Evolutionary conservation across 2,888 invertebrate genomes (phyloP), one percentile per base, ranked within the genome.

Genomic region (Mantis religiosa): DNA sequence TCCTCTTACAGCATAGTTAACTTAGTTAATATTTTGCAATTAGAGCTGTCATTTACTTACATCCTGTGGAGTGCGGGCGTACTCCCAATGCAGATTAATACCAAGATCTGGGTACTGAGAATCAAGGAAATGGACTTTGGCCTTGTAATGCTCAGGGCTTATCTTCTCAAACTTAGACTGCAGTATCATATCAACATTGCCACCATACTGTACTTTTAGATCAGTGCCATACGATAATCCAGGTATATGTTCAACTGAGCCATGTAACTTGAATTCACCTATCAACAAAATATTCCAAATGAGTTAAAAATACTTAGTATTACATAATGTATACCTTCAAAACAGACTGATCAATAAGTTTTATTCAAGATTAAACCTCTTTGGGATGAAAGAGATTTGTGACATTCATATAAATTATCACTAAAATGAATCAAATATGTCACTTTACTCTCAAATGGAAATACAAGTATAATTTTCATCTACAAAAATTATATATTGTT

Each of bases 51-150:
- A 30, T 30, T 30, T 3, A 86, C 87, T 93, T 92, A 94, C 94
- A 87, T 92, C 91, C 83, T 92, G 92, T 20, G 91, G 90, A 1
- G 92, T 92, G 85, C 92, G 92, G 90, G 94, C 93, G 89, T 94
- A 93, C 89, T 95, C 95, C 91, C 95, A 96, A 82, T 95, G 94
- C 6, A 96, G 47, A 88, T 94, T 94, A 92, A 96, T 95, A 91
- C 96, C 96, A 83, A 94, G 92, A 84, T 93, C 93, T 0, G 95
- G 95, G 91, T 95, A 95, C 87, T 95, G 92, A 1, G 94, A 94
- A 90, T 96, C 96, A 90, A 94, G 93, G 90, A 96, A 94, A 89
- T 94, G 93, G 1, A 93, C 92, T 90, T 95, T 94, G 0, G 95
- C 89, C 81, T 93, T 94, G 27, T 94, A 92, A 71, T 94, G 93